phyloP scores from a whole-genome alignment of 2,797 vertebrate species.

The Synanceia verrucosa region DNA sequence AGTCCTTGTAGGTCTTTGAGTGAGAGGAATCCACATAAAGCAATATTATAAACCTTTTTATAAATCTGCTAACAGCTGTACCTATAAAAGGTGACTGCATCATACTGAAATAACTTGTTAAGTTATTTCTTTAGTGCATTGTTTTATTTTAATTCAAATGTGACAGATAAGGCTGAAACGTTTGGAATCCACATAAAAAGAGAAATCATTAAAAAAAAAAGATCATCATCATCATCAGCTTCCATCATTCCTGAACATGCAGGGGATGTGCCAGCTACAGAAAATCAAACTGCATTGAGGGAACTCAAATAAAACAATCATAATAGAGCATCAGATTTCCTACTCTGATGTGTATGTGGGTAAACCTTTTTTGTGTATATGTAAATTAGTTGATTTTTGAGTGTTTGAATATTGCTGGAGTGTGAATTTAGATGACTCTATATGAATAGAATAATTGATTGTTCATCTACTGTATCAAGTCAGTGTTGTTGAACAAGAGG shows the following conservation, averaged over 20 bases:
- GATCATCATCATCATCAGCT: not conserved
- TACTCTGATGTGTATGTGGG: not conserved
- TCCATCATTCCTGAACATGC: not conserved
- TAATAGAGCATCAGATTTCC: not conserved
- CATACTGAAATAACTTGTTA: not conserved
- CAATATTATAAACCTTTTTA: not conserved
- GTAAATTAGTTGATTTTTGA: not conserved
- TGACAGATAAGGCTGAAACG: too few relatives aligned
- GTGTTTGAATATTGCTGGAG: not conserved
- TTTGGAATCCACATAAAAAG: not conserved
- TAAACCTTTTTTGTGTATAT: not conserved
- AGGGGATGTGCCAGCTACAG: not conserved
- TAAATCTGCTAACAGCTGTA: not conserved
- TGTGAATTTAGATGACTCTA: not conserved
- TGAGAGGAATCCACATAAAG: not conserved
- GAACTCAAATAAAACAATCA: not conserved
- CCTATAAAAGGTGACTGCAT: not conserved
- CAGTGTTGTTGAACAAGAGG: conserved; percentile 27
- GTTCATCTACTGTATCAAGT: conserved; percentile 11
- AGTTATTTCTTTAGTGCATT: not conserved
- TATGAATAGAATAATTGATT: conserved; percentile 13
- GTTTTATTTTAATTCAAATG: not conserved
- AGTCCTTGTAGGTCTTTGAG: not conserved
- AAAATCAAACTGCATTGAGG: not conserved
- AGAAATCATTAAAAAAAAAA: not conserved